These are phyloP conservation scores for Sciaenops ocellatus DNA, from an alignment of 2,797 vertebrate species.

Conservation along the genomic window DNA sequence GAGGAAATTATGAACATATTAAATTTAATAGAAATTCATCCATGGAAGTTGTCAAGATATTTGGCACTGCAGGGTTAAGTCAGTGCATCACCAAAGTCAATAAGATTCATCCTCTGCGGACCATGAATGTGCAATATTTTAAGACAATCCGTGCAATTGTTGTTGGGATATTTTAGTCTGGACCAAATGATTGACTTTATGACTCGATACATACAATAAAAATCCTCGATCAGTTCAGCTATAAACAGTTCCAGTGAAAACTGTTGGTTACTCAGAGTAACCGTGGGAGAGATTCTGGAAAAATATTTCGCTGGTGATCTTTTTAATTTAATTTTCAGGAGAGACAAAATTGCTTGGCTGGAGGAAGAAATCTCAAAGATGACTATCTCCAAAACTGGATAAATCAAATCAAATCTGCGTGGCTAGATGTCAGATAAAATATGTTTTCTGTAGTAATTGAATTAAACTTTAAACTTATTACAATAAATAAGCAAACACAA, in stretches of 20 bases:
- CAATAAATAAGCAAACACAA: neutral
- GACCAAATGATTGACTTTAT: no score
- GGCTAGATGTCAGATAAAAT: neutral
- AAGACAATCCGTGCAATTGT: neutral
- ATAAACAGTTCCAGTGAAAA: neutral
- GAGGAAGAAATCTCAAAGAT: neutral
- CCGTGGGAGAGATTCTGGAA: neutral
- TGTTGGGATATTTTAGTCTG: neutral
- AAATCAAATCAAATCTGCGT: neutral
- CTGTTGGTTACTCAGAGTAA: neutral
- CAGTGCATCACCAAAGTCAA: neutral
- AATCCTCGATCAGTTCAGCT: neutral
- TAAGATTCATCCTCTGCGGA: neutral
- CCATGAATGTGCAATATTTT: neutral
- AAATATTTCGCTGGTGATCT: neutral
- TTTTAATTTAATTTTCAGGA: neutral
- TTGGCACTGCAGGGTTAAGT: neutral
- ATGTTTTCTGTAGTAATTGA: neutral
- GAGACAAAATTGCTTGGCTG: neutral
- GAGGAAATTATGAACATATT: neutral
- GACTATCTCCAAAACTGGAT: neutral
- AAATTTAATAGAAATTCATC: neutral
- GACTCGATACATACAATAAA: neutral
- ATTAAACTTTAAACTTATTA: neutral
- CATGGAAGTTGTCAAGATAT: neutral